phyloP scores from a whole-genome alignment of 2,797 vertebrate genomes.

The Alectoris magna region DNA sequence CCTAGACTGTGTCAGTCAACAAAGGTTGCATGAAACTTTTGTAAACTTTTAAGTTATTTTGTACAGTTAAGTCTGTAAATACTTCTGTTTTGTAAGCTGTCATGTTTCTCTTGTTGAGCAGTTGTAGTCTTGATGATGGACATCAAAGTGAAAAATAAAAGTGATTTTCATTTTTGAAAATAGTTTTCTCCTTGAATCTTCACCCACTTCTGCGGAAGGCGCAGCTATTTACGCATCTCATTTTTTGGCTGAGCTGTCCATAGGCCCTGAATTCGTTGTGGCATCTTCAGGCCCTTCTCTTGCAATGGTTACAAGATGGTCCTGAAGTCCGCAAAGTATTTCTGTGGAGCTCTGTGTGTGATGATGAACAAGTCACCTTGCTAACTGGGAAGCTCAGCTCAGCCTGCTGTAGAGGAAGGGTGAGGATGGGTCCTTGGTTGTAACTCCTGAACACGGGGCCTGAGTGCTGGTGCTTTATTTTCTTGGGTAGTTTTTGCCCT shows the following conservation, averaged over 20 bases:
- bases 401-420: fast-evolving
- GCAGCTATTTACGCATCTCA: neutral
- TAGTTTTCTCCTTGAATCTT: neutral
- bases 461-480: fast-evolving
- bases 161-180: slow-evolving; percentile 77
- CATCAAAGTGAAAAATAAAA: slow-evolving; percentile 76
- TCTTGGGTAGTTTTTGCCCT: neutral
- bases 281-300: neutral
- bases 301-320: neutral
- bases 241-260: neutral
- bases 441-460: fast-evolving
- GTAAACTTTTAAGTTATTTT: slow-evolving; percentile 81
- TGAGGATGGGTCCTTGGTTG: fast-evolving
- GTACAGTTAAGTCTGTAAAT: slow-evolving; percentile 80
- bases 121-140: slow-evolving; percentile 73
- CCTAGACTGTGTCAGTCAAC: slow-evolving; percentile 92
- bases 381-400: neutral
- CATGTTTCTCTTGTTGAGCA: slow-evolving; percentile 69
- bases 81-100: slow-evolving; percentile 75
- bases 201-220: neutral
- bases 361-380: neutral
- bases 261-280: fast-evolving
- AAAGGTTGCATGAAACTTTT: slow-evolving; percentile 71
- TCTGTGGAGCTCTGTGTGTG: neutral
- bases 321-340: neutral